Conservation (phyloP, 1,140 invertebrate species). For the Drosophila lacertosa region DNA sequence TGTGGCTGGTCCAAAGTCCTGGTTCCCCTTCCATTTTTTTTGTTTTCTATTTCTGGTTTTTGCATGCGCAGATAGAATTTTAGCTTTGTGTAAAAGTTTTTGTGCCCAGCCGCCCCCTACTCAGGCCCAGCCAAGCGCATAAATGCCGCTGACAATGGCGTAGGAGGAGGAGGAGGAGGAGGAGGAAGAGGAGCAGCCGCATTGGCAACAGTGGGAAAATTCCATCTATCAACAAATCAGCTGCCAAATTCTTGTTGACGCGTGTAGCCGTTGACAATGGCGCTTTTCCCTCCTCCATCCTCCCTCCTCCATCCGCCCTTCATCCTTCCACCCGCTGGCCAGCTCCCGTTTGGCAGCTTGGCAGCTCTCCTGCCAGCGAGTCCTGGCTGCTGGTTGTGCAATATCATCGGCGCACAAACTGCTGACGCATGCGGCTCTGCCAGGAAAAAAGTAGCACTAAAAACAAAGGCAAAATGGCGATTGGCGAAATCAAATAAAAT, state of each 20-base stretch:
- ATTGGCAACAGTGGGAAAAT: constrained; percentile 44
- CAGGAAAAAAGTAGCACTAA: constrained; percentile 12
- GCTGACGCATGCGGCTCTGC: constrained; percentile 52
- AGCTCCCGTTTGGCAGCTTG: not conserved
- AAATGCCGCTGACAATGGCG: constrained; percentile 76
- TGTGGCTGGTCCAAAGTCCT: constrained; percentile 50
- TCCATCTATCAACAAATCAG: constrained; percentile 80
- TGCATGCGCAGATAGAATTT: constrained; percentile 79
- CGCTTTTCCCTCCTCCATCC: constrained; percentile 15
- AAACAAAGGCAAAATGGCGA: constrained; percentile 54
- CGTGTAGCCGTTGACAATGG: constrained; percentile 75
- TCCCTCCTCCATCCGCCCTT: not conserved
- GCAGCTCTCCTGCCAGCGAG: constrained; percentile 7
- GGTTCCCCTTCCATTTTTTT: constrained; percentile 46
- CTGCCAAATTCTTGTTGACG: constrained; percentile 78
- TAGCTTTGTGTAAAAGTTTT: constrained; percentile 74
- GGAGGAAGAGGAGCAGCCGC: not conserved
- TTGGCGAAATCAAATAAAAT: constrained; percentile 75
- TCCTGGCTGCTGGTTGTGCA: constrained; percentile 51
- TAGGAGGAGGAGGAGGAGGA: not conserved
- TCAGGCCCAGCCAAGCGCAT: constrained; percentile 66
- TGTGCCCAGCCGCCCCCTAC: constrained; percentile 23
- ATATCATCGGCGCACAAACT: constrained; percentile 52
- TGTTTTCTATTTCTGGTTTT: constrained; percentile 52
- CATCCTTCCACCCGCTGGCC: not conserved